phyloP scores from a whole-genome alignment of 2,888 invertebrate species.

The Yponomeuta evonymella region DNA sequence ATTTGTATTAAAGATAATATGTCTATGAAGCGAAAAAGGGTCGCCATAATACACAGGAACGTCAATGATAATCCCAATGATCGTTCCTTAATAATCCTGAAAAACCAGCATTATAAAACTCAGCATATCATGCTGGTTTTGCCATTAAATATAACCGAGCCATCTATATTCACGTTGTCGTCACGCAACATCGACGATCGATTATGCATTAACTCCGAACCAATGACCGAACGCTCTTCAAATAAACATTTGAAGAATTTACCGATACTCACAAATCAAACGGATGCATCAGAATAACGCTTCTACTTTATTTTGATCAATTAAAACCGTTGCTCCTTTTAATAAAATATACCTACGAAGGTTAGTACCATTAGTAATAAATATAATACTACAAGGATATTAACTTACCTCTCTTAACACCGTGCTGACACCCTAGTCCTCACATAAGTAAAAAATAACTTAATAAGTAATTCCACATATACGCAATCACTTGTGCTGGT shows the following conservation, averaged over 20 bases:
- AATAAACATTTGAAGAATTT: conserved; percentile 56
- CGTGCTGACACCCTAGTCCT: too few species aligned
- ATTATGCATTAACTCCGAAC: conserved; percentile 23
- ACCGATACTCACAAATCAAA: conserved; percentile 26
- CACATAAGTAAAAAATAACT: too few species aligned
- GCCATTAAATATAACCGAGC: neutral
- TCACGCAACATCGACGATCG: conserved; percentile 17
- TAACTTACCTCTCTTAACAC: too few species aligned
- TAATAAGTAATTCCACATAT: too few species aligned
- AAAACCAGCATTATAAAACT: neutral
- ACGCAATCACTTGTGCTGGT: too few species aligned
- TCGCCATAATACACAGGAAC: too few species aligned
- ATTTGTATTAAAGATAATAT: too few species aligned
- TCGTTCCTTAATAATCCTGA: neutral
- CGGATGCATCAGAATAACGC: neutral
- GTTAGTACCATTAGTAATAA: too few species aligned
- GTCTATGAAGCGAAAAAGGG: too few species aligned
- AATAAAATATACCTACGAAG: too few species aligned
- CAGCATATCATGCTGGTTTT: neutral
- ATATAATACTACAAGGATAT: too few species aligned
- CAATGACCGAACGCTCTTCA: conserved; percentile 37
- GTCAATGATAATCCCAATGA: neutral
- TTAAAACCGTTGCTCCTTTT: too few species aligned
- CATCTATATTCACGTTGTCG: neutral
- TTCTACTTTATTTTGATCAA: neutral